Base-by-base conservation (phyloP, 2,888 invertebrate genomes). In the Eupithecia vulgata region DNA sequence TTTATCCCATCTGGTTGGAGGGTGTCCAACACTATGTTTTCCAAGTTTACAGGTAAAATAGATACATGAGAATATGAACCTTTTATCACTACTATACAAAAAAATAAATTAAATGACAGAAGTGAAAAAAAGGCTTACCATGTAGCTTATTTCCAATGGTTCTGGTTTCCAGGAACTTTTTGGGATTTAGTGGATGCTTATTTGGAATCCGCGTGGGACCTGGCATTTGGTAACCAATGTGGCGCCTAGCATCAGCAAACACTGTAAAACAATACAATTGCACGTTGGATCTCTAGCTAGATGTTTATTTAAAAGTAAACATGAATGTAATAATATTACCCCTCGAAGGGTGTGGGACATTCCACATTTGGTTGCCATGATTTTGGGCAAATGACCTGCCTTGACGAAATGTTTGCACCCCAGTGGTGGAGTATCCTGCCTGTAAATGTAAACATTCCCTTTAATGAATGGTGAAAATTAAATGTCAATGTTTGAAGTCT, bases 181-280 rank as follows among this genome's bases (percentile, higher is more conserved):
- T 88, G 42, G 85, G 78, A 76, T 82, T 85, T 17, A 87, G 79
- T 79, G 87, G 85, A 65, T 82, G 81, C 72, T 80, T 87, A 13
- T 68, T 69, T 37, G 73, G 75, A 57, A 76, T 81, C 80, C 81
- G 82, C 76, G 73, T 75, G 17, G 67, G 73, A 76, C 72, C 71
- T 48, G 70, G 87, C 6, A 89, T 88, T 75, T 93, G 91, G 59
- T 93, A 92, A 52, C 90, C 91, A 25, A 95, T 94, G 83, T 93
- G 94, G 78, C 94, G 88, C 61, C 94, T 90, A 66, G 86, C 79
- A 82, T 95, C 94, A 76, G 86, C 79, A 80, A 94, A 95, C 52
- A 90, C 94, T 92, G 82, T 65, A 84, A 84, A 71, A 76, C 15
- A 68, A 76, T 5, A 6, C 5, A 17, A 37, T 21, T 40, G 8